Percentiles rank a stretch among this genome's conserved stretches.
Evolutionary conservation across 2,113 vertebrate species (phyloP).

Genomic region (Sigmodon hispidus): DNA sequence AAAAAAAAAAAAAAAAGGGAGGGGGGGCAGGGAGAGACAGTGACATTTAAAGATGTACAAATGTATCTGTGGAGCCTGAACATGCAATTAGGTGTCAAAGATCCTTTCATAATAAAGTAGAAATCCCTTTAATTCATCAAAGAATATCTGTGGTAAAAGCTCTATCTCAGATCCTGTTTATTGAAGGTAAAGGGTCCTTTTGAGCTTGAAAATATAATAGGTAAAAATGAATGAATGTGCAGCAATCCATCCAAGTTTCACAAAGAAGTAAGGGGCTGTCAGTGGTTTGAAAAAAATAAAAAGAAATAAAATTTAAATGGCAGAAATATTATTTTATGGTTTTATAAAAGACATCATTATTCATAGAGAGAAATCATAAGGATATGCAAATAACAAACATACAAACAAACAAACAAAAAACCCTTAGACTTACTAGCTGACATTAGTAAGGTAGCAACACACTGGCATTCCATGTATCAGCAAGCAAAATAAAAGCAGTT

Average conservation of each 20-base stretch:
- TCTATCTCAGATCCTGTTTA: not conserved
- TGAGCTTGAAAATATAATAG: conserved; percentile 8
- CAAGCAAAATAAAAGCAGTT: not conserved
- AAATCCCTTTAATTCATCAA: not conserved
- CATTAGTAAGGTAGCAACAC: not conserved
- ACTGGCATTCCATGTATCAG: not conserved
- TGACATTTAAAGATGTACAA: not conserved
- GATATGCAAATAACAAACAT: too few species aligned
- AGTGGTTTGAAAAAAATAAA: not conserved
- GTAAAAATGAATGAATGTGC: not conserved
- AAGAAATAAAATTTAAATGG: not conserved
- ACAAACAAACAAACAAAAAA: too few species aligned
- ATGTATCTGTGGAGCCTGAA: not conserved
- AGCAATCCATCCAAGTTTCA: not conserved
- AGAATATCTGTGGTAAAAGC: not conserved
- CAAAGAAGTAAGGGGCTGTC: not conserved
- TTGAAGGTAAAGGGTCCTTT: not conserved
- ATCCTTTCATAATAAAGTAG: not conserved
- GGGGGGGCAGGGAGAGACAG: too few species aligned
- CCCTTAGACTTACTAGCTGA: not conserved
- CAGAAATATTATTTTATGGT: not conserved
- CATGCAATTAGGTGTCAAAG: not conserved
- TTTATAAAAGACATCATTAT: not conserved
- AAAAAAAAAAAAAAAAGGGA: too few species aligned
- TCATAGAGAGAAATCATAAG: not conserved